Evolutionary conservation across 2,113 vertebrate genomes (phyloP).

Genomic region (Gasterosteus aculeatus): DNA sequence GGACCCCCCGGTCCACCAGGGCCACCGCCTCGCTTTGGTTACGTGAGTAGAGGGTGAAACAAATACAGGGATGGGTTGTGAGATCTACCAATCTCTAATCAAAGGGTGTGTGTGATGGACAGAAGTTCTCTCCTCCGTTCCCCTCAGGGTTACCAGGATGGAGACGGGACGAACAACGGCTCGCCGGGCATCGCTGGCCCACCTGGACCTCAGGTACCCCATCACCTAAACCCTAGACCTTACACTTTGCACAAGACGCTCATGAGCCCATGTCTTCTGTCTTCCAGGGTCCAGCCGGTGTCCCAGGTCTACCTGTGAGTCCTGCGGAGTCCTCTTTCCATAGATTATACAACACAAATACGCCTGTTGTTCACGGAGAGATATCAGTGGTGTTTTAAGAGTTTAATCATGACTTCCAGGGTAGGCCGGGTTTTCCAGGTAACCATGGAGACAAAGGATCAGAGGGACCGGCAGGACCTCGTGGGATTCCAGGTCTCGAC

Average conservation of each 20-base stretch:
- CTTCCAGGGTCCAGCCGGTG: constrained; percentile 77
- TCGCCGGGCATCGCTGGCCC: constrained; percentile 73
- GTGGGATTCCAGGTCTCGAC: constrained; percentile 85
- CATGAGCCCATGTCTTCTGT: constrained; percentile 3
- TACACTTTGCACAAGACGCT: neutral
- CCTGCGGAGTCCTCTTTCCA: neutral
- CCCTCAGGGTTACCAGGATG: constrained; percentile 81
- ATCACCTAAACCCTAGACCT: neutral
- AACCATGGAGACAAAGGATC: constrained; percentile 75
- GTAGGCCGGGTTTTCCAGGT: constrained; percentile 76
- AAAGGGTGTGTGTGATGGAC: neutral
- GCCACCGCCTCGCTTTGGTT: constrained; percentile 67
- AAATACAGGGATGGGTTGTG: neutral
- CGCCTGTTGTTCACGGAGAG: neutral
- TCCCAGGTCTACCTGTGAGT: constrained; percentile 78
- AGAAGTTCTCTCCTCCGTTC: neutral
- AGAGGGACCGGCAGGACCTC: constrained; percentile 78
- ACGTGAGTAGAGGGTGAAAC: constrained; percentile 81
- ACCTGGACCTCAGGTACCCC: constrained; percentile 83
- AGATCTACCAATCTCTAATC: too few relatives aligned
- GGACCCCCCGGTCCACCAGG: constrained; percentile 87
- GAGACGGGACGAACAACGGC: constrained; percentile 61
- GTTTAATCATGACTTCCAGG: constrained; percentile 55
- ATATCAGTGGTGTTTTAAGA: neutral
- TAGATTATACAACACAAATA: neutral